Evolutionary conservation across 37 sponge, comb jelly and placozoan species (phyloP).

Genomic region (Axinella damicornis): DNA sequence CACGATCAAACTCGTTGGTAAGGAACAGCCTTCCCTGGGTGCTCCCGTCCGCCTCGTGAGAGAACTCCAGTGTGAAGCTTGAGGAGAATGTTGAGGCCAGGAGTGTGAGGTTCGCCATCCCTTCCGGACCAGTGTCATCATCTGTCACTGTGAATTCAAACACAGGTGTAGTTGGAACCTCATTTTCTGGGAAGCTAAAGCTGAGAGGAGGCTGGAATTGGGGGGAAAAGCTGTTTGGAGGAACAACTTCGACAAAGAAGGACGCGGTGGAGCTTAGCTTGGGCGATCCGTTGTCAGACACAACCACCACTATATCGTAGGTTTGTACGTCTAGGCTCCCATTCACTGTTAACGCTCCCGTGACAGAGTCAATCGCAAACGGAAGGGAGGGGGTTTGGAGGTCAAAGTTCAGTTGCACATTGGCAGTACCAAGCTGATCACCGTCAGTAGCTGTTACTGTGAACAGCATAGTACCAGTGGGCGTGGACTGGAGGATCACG

Average conservation of each 20-base stretch:
- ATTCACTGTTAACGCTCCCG: slow-evolving; percentile 28
- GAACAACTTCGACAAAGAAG: slow-evolving; percentile 50
- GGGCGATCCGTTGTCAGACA: slow-evolving; percentile 55
- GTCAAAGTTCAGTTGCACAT: slow-evolving; percentile 25
- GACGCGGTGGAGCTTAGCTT: slow-evolving; percentile 34
- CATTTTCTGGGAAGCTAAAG: slow-evolving; percentile 51
- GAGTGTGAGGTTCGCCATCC: slow-evolving; percentile 32
- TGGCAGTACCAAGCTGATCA: slow-evolving; percentile 38
- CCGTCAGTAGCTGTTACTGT: slow-evolving; percentile 21
- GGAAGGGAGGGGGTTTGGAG: slow-evolving; percentile 32
- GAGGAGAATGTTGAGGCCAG: slow-evolving; percentile 28
- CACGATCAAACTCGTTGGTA: slow-evolving; percentile 46
- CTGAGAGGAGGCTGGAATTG: slow-evolving; percentile 8
- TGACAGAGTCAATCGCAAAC: slow-evolving; percentile 22
- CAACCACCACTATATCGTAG: slow-evolving; percentile 47
- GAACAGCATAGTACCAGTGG: slow-evolving; percentile 12
- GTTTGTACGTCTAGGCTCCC: not conserved
- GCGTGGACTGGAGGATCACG: slow-evolving; percentile 19
- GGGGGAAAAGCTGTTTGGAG: slow-evolving; percentile 61
- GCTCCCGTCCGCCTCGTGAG: not conserved
- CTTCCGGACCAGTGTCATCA: slow-evolving; percentile 68
- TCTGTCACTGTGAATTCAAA: slow-evolving; percentile 54
- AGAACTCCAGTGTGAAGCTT: slow-evolving; percentile 14
- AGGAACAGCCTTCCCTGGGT: slow-evolving; percentile 4
- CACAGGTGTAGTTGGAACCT: not conserved